Base-by-base conservation (phyloP, 1,140 invertebrate species). In the Neodiprion lecontei region DNA sequence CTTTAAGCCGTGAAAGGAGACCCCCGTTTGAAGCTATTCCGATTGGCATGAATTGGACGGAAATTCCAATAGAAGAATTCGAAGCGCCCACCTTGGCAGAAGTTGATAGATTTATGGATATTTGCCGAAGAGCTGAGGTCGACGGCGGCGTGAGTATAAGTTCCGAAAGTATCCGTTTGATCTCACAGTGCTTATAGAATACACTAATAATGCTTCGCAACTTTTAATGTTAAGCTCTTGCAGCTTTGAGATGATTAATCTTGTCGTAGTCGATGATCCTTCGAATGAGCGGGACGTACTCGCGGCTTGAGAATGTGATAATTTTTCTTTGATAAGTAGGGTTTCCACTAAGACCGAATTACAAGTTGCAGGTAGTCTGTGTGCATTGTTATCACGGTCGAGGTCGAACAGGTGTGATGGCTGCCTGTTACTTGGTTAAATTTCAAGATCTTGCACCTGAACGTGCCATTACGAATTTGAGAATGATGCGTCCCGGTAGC, bases 361-460 rank as follows among this genome's bases (percentile, higher is more conserved):
- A 5, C 28, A 40, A 40, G 28, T 40, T 40, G 1, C 83, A 95
- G 92, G 87, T 90, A 11, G 88, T 94, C 8, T 93, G 92, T 17
- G 90, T 94, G 9, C 93, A 94, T 82, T 94, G 93, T 80, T 85
- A 92, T 14, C 91, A 92, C 81, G 94, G 93, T 0, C 84, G 90
- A 65, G 93, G 93, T 9, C 83, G 93, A 65, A 94, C 93, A 0
- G 93, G 93, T 40, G 91, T 91, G 1, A 91, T 94, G 90, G 88
- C 91, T 11, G 92, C 93, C 2, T 94, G 93, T 83, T 94, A 93
- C 81, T 85, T 94, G 50, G 90, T 94, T 8, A 88, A 89, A 76
- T 92, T 91, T 78, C 86, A 90, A 69, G 86, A 90, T 69, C 85
- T 91, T 85, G 83, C 90, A 11, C 91, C 92, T 0, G 90, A 91